Base-by-base conservation (phyloP, 2,888 invertebrate species). In the Mythimna loreyi region DNA sequence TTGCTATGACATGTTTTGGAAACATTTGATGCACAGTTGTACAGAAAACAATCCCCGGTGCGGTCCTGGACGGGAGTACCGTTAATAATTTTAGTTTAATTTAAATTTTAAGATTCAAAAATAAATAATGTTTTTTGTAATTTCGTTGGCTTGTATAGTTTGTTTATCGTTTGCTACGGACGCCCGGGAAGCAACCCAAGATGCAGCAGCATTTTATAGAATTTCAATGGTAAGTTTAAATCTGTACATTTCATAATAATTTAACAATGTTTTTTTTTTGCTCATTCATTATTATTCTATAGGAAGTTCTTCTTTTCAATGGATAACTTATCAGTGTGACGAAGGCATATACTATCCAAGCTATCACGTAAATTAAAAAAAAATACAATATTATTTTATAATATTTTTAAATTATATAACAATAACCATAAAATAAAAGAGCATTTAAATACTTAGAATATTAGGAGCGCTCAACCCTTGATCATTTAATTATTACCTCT, bases 141-240 rank as follows among this genome's bases (percentile, higher is more conserved):
- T 79, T 60, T 66, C 6, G 57, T 72, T 84, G 25, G 28, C 73
- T 59, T 81, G 50, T 66, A 33, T 74, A 40, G 61, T 73, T 65
- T 67, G 45, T 58, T 74, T 66, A 45, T 50, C 69, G 30, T 45
- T 56, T 16, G 66, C 61, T 49, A 60, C 70, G 36, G 55, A 70
- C 40, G 45, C 28, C 30, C 57, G 63, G 28, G 82, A 67, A 13
- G 55, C 71, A 23, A 16, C 11, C 1, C 55, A 71, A 49, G 80
- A 80, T 45, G 9, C 53, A 8, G 80, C 67, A 74, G 66, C 83
- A 50, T 84, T 71, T 71, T 92, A 90, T 76, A 90, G 88, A 78
- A 89, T 93, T 78, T 92, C 92, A 28, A 92, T 93, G 93, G 93
- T 93, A 80, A 91, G 92, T 88, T 16, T 16, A n/a, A 25, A 3